phyloP scores from a whole-genome alignment of 2,797 vertebrate species.

The Poecilia picta region DNA sequence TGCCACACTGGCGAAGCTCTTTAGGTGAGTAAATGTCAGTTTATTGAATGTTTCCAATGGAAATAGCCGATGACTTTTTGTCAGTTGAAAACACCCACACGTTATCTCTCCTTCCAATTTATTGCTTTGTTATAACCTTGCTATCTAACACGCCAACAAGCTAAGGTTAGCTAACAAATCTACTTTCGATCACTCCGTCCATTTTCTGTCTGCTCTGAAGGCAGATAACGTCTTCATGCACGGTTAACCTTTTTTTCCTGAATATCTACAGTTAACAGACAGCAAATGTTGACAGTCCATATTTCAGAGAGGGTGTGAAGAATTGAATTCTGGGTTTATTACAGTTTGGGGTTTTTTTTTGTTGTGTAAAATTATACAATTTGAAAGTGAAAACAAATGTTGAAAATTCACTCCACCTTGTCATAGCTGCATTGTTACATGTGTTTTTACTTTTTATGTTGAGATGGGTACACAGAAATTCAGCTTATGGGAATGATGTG shows the following conservation, averaged over 20 bases:
- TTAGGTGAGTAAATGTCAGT: slow-evolving; percentile 68
- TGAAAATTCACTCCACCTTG: neutral
- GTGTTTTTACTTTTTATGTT: neutral
- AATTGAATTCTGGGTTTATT: neutral
- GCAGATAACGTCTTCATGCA: neutral
- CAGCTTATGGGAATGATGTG: neutral
- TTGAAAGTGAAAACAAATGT: neutral
- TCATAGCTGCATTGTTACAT: neutral
- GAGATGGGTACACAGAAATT: neutral
- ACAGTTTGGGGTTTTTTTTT: neutral
- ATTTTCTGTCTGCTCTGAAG: neutral
- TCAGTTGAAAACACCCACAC: rapidly evolving
- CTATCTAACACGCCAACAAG: slow-evolving; percentile 23
- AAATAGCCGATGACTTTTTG: neutral
- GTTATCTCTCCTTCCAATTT: neutral
- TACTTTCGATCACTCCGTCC: neutral
- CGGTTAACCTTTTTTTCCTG: neutral
- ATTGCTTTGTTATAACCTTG: slow-evolving; percentile 21
- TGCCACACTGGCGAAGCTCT: slow-evolving; percentile 73
- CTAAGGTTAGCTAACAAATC: slow-evolving; percentile 33
- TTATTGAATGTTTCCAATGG: slow-evolving; percentile 8
- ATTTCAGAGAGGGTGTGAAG: neutral
- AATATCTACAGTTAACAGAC: neutral
- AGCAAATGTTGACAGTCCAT: neutral
- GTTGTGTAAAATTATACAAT: neutral